Evolutionary conservation across 2,797 vertebrate genomes (phyloP).

Genomic region (Oophaga sylvatica): DNA sequence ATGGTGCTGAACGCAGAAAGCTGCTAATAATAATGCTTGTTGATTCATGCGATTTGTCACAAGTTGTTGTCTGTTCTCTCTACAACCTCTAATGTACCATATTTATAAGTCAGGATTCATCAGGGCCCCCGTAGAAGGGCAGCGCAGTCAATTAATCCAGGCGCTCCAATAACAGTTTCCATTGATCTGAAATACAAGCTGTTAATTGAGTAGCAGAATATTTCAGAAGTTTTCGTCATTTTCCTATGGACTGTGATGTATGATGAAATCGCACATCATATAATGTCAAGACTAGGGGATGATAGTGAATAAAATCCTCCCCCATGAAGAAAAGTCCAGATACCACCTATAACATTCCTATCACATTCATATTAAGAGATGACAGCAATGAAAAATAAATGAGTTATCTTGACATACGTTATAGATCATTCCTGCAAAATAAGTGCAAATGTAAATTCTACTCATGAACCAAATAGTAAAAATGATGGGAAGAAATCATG

Average conservation of each 20-base stretch:
- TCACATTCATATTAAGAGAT: background rate
- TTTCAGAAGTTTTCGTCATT: slow-evolving; percentile 50
- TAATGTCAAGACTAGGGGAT: background rate
- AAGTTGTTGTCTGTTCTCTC: slow-evolving; percentile 25
- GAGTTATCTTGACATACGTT: background rate
- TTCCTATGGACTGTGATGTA: slow-evolving; percentile 27
- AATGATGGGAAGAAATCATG: background rate
- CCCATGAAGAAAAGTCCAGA: background rate
- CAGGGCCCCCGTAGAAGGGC: no score
- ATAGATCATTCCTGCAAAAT: background rate
- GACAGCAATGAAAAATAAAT: background rate
- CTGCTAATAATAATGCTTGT: slow-evolving; percentile 51
- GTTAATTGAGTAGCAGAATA: slow-evolving; percentile 33
- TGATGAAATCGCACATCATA: background rate
- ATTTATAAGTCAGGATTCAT: slow-evolving; percentile 21
- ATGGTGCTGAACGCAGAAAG: slow-evolving; percentile 55
- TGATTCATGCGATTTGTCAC: slow-evolving; percentile 53
- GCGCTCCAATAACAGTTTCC: slow-evolving; percentile 6
- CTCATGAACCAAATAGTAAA: no score
- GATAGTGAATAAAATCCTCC: background rate
- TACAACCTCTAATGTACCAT: background rate
- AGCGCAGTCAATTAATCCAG: background rate
- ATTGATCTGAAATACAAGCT: slow-evolving; percentile 26
- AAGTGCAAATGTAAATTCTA: background rate
- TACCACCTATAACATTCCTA: background rate